A percentile compares a stretch with the other conserved stretches of the same genome.
phyloP scores from a whole-genome alignment of 2,113 vertebrate genomes.

The Erythrolamprus reginae region DNA sequence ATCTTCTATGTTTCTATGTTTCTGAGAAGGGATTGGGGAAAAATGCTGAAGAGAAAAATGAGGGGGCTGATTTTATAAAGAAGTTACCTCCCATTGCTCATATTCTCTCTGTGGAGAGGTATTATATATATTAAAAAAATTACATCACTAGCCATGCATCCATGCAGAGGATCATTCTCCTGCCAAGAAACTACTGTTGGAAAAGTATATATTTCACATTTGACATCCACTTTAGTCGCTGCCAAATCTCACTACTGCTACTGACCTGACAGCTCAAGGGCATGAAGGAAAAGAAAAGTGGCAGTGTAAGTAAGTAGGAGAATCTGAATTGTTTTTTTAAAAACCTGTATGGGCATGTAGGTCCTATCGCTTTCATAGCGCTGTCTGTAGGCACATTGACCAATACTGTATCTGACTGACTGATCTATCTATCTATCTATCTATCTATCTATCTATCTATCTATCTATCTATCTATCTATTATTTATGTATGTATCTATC shows the following conservation, averaged over 20 bases:
- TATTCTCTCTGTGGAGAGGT: neutral
- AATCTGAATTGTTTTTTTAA: constrained; percentile 29
- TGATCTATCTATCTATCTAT: no score
- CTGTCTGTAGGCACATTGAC: neutral
- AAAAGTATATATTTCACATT: constrained; percentile 63
- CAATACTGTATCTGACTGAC: neutral
- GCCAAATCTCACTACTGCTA: constrained; percentile 56
- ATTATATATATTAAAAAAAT: constrained; percentile 1
- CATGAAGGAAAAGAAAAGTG: constrained; percentile 40
- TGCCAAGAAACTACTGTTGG: constrained; percentile 47
- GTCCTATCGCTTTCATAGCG: neutral
- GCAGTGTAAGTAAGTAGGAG: constrained; percentile 17
- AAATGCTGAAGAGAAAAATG: neutral
- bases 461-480: no score
- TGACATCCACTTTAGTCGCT: constrained; percentile 55
- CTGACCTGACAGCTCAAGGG: constrained; percentile 60
- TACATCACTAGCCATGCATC: constrained; percentile 41
- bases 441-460: no score
- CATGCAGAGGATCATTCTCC: constrained; percentile 44
- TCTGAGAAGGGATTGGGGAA: neutral
- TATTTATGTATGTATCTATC: no score
- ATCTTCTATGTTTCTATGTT: no score
- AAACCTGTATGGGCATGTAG: rapidly evolving
- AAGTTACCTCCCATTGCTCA: neutral
- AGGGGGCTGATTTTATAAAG: neutral